A percentile compares a stretch with the other conserved stretches of the same genome.
Evolutionary conservation across 2,113 vertebrate species (phyloP).

Genomic region (Glaucidium brasilianum): DNA sequence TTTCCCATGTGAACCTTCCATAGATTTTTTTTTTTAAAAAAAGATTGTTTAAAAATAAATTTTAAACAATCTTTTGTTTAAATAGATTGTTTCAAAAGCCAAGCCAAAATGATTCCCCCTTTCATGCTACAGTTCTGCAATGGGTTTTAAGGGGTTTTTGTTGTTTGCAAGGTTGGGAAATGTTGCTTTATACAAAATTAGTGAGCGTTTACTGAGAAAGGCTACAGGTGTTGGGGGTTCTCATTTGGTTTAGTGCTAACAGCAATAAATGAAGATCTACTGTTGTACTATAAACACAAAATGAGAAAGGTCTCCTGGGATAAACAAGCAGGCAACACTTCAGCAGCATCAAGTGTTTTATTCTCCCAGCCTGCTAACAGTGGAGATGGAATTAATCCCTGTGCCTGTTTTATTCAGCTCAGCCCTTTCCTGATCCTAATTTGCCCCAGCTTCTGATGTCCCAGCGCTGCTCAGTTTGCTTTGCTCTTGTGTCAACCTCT

Average conservation of each 20-base stretch:
- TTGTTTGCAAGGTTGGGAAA: not conserved
- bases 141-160: not conserved
- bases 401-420: not conserved
- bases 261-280: not conserved
- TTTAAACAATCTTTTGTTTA: too few species aligned
- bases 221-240: not conserved
- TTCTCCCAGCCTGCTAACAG: not conserved
- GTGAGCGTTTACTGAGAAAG: not conserved
- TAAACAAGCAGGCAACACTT: not conserved
- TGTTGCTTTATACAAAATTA: not conserved
- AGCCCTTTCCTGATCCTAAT: not conserved
- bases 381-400: not conserved
- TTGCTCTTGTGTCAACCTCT: too few species aligned
- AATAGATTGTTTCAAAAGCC: too few species aligned
- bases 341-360: not conserved
- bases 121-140: not conserved
- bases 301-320: not conserved
- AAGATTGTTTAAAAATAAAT: not conserved
- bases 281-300: not conserved
- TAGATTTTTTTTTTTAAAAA: not conserved
- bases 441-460: not conserved
- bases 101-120: rapidly evolving
- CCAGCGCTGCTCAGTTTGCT: not conserved
- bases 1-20: not conserved
- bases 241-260: not conserved